Conservation (phyloP, 2,113 vertebrate species). For the Nannobrachium achirus region DNA sequence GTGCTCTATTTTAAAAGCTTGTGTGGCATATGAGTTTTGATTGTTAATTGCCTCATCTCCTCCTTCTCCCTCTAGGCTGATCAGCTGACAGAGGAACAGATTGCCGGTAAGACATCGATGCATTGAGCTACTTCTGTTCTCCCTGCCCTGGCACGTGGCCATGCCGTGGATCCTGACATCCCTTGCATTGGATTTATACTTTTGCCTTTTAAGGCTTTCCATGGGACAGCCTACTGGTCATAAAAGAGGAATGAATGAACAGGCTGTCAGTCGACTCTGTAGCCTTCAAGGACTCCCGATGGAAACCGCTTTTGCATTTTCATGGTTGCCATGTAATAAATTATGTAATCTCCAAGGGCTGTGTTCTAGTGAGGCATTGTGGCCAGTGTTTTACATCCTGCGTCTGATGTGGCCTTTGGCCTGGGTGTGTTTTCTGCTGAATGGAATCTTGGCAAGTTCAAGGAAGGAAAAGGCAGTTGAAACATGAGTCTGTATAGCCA, state of each 20-base stretch:
- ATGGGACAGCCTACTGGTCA: slow-evolving; percentile 53
- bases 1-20: no score
- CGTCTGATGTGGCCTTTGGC: slow-evolving; percentile 42
- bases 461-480: neutral
- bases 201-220: slow-evolving; percentile 80
- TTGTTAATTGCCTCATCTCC: slow-evolving; percentile 12
- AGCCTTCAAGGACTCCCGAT: slow-evolving; percentile 50
- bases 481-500: neutral
- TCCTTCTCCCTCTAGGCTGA: slow-evolving; percentile 85
- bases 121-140: slow-evolving; percentile 46
- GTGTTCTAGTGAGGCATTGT: slow-evolving; percentile 15
- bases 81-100: slow-evolving; percentile 99
- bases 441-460: slow-evolving; percentile 16
- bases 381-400: slow-evolving; percentile 12
- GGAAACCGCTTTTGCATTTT: slow-evolving; percentile 65
- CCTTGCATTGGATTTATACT: slow-evolving; percentile 72
- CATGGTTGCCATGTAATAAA: slow-evolving; percentile 57
- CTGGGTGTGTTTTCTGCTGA: slow-evolving; percentile 50
- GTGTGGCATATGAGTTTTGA: no score
- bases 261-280: slow-evolving; percentile 46
- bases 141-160: slow-evolving; percentile 47
- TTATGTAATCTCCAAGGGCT: slow-evolving; percentile 64
- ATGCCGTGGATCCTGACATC: slow-evolving; percentile 58
- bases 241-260: slow-evolving; percentile 73
- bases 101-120: slow-evolving; percentile 89